Conservation (phyloP, 2,888 invertebrate genomes). For the Drosophila algonquin region DNA sequence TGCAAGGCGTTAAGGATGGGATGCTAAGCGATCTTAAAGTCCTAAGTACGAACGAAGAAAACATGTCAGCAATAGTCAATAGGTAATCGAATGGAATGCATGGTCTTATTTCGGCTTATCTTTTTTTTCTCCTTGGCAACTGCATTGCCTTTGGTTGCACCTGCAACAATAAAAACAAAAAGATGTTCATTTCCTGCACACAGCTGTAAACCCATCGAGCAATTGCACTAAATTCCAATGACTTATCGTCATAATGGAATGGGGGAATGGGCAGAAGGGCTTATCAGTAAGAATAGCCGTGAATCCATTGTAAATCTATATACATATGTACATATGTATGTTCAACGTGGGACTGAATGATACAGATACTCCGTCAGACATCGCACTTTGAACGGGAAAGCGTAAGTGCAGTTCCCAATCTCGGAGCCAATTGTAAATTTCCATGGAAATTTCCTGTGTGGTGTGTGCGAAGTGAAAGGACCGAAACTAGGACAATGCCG, state of each 20-base stretch:
- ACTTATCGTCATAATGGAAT: not conserved
- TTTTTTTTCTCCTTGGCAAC: constrained; percentile 25
- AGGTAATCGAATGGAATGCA: not conserved
- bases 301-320: constrained; percentile 27
- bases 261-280: not conserved
- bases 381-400: constrained; percentile 72
- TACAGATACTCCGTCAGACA: constrained; percentile 18
- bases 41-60: too few species aligned
- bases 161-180: constrained; percentile 17
- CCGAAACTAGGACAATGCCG: constrained; percentile 71
- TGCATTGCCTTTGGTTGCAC: constrained; percentile 16
- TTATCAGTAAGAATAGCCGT: constrained; percentile 13
- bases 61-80: too few species aligned
- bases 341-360: not conserved
- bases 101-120: not conserved
- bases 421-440: constrained; percentile 52
- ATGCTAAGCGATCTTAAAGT: constrained; percentile 14
- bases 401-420: constrained; percentile 63
- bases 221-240: constrained; percentile 11
- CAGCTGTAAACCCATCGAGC: constrained; percentile 15
- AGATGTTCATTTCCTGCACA: constrained; percentile 12
- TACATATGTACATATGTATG: not conserved
- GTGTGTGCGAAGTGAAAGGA: constrained; percentile 10
- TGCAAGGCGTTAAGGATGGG: not conserved
- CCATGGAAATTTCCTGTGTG: constrained; percentile 64